Conservation (phyloP, 2,797 vertebrate genomes). For the Sebastiscus tertius region DNA sequence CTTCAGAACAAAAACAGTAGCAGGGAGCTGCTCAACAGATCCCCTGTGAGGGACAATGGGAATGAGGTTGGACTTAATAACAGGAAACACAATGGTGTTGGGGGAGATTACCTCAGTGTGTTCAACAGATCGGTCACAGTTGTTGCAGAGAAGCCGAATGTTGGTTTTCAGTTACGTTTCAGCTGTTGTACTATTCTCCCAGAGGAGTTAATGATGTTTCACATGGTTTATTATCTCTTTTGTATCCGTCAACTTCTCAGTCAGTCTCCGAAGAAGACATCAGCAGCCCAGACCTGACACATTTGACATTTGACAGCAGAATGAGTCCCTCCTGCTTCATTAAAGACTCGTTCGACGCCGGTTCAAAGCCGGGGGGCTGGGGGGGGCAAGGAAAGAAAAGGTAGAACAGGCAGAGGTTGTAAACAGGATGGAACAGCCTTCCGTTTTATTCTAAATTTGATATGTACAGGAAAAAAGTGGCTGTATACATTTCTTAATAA, state of each 20-base stretch:
- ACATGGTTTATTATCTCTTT: neutral
- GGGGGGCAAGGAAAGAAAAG: neutral
- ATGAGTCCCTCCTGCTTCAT: neutral
- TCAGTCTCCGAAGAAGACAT: conserved; percentile 17
- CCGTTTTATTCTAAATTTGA: conserved; percentile 74
- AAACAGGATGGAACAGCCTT: conserved; percentile 72
- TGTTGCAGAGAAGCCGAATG: conserved; percentile 11
- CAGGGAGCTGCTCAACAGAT: conserved; percentile 40
- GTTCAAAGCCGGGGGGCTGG: neutral
- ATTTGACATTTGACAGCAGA: conserved; percentile 32
- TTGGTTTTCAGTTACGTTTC: conserved; percentile 8
- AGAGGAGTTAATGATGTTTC: conserved; percentile 9
- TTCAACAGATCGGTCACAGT: conserved; percentile 2
- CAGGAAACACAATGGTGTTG: conserved; percentile 50
- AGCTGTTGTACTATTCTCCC: neutral
- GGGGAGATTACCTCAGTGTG: conserved; percentile 32
- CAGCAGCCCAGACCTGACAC: conserved; percentile 7
- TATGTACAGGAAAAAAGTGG: conserved; percentile 76
- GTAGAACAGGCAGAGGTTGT: conserved; percentile 6
- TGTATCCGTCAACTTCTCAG: neutral
- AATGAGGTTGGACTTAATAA: conserved; percentile 49
- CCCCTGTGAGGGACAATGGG: conserved; percentile 56
- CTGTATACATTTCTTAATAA: conserved; percentile 67
- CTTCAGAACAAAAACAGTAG: conserved; percentile 53
- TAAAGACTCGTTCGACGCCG: neutral